A percentile compares a stretch with the other conserved stretches of the same genome.
These are phyloP conservation scores for Heterotilapia buettikoferi DNA, from an alignment of 2,113 vertebrate species.

Conservation along the genomic window DNA sequence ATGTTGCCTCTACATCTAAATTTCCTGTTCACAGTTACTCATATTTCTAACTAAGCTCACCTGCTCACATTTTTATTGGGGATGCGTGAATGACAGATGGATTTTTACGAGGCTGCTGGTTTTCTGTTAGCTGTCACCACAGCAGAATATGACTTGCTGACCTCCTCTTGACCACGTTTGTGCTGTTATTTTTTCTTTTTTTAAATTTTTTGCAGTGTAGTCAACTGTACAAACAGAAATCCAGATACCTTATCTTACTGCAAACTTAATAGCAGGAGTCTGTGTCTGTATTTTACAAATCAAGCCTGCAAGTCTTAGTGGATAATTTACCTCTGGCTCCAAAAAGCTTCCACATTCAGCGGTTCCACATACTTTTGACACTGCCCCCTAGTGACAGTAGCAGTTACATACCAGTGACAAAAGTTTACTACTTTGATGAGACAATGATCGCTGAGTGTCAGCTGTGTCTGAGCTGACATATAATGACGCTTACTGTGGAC, in stretches of 20 bases:
- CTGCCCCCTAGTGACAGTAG: not conserved
- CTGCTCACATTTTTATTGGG: not conserved
- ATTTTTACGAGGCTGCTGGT: not conserved
- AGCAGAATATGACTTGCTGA: not conserved
- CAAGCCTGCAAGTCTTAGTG: not conserved
- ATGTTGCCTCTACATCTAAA: not conserved
- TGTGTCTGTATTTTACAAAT: not conserved
- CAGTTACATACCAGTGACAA: not conserved
- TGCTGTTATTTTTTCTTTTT: rapidly evolving
- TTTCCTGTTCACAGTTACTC: not conserved
- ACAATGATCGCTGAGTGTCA: not conserved
- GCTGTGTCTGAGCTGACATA: not conserved
- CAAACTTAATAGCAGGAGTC: not conserved
- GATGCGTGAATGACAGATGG: not conserved
- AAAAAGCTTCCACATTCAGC: not conserved
- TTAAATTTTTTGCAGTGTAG: rapidly evolving
- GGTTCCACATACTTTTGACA: not conserved
- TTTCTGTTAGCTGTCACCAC: not conserved
- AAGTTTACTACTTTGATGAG: rapidly evolving
- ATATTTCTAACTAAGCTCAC: not conserved
- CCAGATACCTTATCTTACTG: not conserved
- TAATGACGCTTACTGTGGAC: not conserved
- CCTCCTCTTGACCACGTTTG: rapidly evolving
- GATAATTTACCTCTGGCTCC: not conserved
- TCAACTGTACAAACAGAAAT: not conserved